phyloP scores from a whole-genome alignment of 1,140 invertebrate species.

The Hypsibius dujardini region DNA sequence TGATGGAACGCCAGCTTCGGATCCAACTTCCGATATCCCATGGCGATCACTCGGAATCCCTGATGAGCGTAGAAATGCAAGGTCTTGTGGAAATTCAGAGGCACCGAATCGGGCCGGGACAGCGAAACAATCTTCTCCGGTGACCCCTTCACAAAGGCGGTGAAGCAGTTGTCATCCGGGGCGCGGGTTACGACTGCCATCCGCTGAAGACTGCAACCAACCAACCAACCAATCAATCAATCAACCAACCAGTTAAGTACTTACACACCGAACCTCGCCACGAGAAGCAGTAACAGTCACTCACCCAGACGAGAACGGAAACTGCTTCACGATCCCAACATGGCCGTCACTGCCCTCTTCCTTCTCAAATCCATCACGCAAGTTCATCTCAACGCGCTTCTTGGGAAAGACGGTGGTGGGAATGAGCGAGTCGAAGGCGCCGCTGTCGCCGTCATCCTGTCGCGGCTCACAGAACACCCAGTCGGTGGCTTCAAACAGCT shows the following conservation, averaged over 20 bases:
- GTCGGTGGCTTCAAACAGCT: constrained; percentile 68
- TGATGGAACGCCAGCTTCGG: constrained; percentile 43
- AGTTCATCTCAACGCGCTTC: neutral
- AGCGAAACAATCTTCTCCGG: neutral
- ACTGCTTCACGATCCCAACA: constrained; percentile 68
- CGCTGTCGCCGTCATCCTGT: neutral
- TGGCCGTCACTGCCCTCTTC: neutral
- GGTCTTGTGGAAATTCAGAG: constrained; percentile 46
- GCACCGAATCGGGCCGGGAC: constrained; percentile 36
- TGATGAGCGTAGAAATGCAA: constrained; percentile 60
- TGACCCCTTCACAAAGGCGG: constrained; percentile 41
- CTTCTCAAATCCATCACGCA: too few relatives aligned
- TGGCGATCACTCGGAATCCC: constrained; percentile 70
- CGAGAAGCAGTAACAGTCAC: neutral
- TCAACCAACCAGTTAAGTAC: neutral
- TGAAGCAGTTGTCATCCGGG: neutral
- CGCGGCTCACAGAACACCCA: constrained; percentile 37
- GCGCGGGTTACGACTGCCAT: constrained; percentile 59
- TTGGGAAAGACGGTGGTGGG: neutral
- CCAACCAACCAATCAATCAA: constrained; percentile 37
- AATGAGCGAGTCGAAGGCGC: constrained; percentile 12
- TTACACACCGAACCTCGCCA: neutral
- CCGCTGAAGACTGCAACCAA: constrained; percentile 36
- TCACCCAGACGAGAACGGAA: constrained; percentile 64
- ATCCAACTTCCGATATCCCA: constrained; percentile 46